A percentile compares a stretch with the other conserved stretches of the same genome.
These are phyloP conservation scores for Pseudomugil gertrudae DNA, from an alignment of 2,797 vertebrate genomes.

Conservation along the genomic window DNA sequence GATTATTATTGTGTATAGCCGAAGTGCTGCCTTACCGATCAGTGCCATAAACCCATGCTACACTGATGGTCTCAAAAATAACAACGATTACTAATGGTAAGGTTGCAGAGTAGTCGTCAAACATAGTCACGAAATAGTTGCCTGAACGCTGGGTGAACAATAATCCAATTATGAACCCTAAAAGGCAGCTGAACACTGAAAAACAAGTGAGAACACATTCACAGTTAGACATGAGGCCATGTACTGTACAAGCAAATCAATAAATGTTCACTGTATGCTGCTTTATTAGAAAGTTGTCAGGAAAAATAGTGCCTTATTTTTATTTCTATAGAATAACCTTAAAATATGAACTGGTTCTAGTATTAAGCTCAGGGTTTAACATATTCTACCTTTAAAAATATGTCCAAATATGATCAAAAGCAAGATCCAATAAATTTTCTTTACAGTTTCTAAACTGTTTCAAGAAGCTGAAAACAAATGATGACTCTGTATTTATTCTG, in stretches of 20 bases:
- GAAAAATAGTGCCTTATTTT: no score
- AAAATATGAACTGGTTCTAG: background rate
- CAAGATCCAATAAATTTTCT: background rate
- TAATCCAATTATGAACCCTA: constrained; percentile 85
- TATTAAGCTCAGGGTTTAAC: no score
- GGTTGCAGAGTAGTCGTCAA: constrained; percentile 86
- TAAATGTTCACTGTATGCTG: background rate
- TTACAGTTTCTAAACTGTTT: background rate
- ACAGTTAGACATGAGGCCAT: background rate
- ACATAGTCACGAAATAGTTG: constrained; percentile 87
- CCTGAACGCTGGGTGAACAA: constrained; percentile 85
- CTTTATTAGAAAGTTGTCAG: no score
- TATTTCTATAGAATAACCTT: background rate
- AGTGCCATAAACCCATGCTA: constrained; percentile 86
- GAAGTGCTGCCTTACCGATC: constrained; percentile 80
- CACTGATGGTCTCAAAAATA: constrained; percentile 83
- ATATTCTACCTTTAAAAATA: background rate
- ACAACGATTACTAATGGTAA: constrained; percentile 83
- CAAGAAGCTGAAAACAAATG: no score
- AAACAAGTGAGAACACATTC: constrained; percentile 26
- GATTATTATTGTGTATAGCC: background rate
- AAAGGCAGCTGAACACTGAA: constrained; percentile 80
- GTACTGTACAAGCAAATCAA: background rate
- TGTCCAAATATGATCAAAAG: background rate
- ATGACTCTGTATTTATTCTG: no score